Evolutionary conservation across 2,888 invertebrate species (phyloP).

Genomic region (Vannuccia rotundouncinata): DNA sequence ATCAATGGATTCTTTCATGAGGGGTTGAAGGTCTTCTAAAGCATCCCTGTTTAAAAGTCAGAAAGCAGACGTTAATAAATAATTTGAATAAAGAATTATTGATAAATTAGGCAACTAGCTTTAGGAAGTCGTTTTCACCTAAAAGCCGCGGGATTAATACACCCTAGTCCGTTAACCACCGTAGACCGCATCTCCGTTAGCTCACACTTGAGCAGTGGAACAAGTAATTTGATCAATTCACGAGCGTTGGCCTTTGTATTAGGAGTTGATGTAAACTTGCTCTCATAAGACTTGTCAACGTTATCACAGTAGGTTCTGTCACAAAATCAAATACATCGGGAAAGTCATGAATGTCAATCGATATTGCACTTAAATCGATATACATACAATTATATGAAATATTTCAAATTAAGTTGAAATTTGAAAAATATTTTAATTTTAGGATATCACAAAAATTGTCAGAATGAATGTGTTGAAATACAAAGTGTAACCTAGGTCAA

Average conservation of each 20-base stretch:
- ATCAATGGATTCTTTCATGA: conserved; percentile 89
- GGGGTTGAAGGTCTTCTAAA: conserved; percentile 84
- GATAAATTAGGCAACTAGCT: too few relatives aligned
- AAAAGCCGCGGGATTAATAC: conserved; percentile 85
- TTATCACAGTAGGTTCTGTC: not conserved
- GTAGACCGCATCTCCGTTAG: conserved; percentile 86
- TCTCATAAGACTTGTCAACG: not conserved
- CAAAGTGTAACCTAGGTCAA: too few relatives aligned
- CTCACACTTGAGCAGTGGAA: conserved; percentile 85
- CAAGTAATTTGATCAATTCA: conserved; percentile 81
- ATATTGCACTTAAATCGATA: too few relatives aligned
- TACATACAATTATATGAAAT: too few relatives aligned
- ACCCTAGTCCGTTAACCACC: conserved; percentile 79
- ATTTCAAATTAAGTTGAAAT: too few relatives aligned
- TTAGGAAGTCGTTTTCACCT: too few relatives aligned
- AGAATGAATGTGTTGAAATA: too few relatives aligned
- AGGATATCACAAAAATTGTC: too few relatives aligned
- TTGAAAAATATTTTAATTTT: too few relatives aligned
- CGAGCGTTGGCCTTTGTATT: conserved; percentile 62
- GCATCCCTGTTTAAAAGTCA: conserved; percentile 66
- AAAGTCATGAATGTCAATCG: too few relatives aligned
- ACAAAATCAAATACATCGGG: too few relatives aligned
- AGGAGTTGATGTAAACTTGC: not conserved
- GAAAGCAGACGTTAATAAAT: conserved; percentile 27
- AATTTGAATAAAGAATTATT: too few relatives aligned